Base-by-base conservation (phyloP, 2,113 vertebrate genomes). In the Clarias macrocephalus region DNA sequence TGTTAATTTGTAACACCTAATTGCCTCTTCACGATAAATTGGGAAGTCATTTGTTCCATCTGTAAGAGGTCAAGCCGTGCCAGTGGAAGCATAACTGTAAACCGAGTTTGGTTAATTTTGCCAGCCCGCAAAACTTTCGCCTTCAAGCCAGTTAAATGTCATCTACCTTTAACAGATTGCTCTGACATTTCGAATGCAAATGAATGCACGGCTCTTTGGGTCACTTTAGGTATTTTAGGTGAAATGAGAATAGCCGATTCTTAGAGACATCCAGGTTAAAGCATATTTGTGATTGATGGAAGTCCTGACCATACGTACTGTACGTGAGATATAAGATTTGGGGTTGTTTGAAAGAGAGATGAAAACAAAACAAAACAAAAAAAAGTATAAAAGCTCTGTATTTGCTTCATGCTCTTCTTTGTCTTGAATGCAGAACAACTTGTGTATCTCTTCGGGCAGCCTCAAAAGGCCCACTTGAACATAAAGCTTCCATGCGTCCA, bases 1-100 rank as follows among this genome's bases (percentile, higher is more conserved):
- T 62, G 65, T 48, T 90, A 80, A 86, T 92, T 93, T 92, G 87
- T 87, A 83, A 88, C 11, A 70, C 84, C 91, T 90, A 91, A 91
- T 92, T 90, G 89, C 88, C 82, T 90, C 79, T 76, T 89, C 76
- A 89, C 85, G 57, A 83, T 89, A 80, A 87, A 94, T 88, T 91
- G 89, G 73, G 76, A 63, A 63, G 85, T 88, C 88, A 37, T 89
- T 91, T 88, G 89, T 80, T 77, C 83, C 48, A 33, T 19, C 57
- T 11, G 0, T 80, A 59, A 57, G 85, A 68, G 18, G 85, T 57
- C 84, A 57, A 30, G 33, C 84, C 87, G 85, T 80, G 80, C 90
- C 88, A 85, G 68, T 12, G 10, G 68, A 75, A 87, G 33, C 80
- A 63, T 72, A 90, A 79, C 48, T 70, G 18, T 86, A 82, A 57